Evolutionary conservation across 2,113 vertebrate genomes (phyloP).

Genomic region (Chlorodrepanis virens): DNA sequence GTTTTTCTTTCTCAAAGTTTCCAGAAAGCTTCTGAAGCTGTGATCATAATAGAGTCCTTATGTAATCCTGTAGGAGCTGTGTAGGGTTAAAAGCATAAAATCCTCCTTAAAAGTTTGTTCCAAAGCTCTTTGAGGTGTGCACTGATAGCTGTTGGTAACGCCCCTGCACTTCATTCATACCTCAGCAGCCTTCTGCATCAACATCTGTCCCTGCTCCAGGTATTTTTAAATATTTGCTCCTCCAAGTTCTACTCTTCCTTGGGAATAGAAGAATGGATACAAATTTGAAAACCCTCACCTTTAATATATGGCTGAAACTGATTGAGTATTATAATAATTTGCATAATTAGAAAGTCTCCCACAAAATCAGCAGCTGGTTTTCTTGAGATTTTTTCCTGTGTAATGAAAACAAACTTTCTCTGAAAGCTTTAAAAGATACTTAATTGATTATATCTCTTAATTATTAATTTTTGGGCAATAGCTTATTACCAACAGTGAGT

Average conservation of each 20-base stretch:
- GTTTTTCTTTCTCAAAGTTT: not conserved
- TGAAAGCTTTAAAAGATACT: not conserved
- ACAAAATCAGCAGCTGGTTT: not conserved
- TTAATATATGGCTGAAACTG: not conserved
- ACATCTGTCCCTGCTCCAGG: not conserved
- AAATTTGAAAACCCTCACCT: not conserved
- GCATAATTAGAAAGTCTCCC: not conserved
- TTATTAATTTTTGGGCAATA: not conserved
- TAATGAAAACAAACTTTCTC: not conserved
- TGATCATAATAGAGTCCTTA: not conserved
- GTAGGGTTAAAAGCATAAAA: accelerated
- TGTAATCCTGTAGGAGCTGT: not conserved
- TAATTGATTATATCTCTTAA: not conserved
- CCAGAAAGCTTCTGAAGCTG: not conserved
- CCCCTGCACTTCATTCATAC: accelerated
- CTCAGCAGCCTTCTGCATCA: not conserved
- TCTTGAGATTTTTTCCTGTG: not conserved
- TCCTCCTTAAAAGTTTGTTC: not conserved
- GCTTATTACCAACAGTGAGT: not conserved
- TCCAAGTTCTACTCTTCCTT: not conserved
- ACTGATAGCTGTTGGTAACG: not conserved
- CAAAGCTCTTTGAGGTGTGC: not conserved
- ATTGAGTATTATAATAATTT: not conserved
- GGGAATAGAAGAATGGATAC: not conserved
- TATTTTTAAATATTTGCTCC: not conserved